These are phyloP conservation scores for Caenorhabditis sp. DNA, from an alignment of 2,888 invertebrate genomes.

Conservation along the genomic window DNA sequence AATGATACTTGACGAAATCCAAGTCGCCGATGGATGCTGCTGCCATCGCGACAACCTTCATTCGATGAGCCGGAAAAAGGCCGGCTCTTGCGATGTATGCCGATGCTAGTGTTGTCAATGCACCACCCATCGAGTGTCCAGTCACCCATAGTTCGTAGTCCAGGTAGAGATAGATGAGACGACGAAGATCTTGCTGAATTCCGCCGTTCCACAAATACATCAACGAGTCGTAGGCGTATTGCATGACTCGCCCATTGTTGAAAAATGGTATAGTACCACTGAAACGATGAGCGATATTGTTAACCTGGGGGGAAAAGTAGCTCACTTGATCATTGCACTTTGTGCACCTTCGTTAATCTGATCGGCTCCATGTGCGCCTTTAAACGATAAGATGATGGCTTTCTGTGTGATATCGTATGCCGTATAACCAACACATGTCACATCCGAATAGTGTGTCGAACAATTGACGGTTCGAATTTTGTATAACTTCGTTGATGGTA, in stretches of 20 bases:
- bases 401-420: constrained; percentile 15
- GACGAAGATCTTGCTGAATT: constrained; percentile 15
- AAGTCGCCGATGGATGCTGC: constrained; percentile 13
- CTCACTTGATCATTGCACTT: constrained; percentile 1
- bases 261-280: constrained; percentile 19
- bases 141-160: constrained; percentile 24
- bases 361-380: constrained; percentile 27
- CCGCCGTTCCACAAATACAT: constrained; percentile 26
- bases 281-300: background rate
- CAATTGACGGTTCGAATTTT: constrained; percentile 17
- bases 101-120: constrained; percentile 10
- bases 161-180: constrained; percentile 19
- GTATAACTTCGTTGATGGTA: constrained; percentile 23
- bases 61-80: constrained; percentile 17
- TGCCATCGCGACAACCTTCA: constrained; percentile 18
- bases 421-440: constrained; percentile 26
- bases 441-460: constrained; percentile 12
- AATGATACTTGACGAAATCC: constrained; percentile 21
- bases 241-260: constrained; percentile 16
- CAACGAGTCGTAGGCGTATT: constrained; percentile 16
- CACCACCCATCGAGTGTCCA: constrained; percentile 28
- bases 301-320: background rate
- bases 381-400: constrained; percentile 22
- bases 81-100: constrained; percentile 6
- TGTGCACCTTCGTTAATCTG: constrained; percentile 10